A percentile compares a stretch with the other conserved stretches of the same genome.
Conservation (phyloP, 2,888 invertebrate genomes). For the Drosophila heteroneura region DNA sequence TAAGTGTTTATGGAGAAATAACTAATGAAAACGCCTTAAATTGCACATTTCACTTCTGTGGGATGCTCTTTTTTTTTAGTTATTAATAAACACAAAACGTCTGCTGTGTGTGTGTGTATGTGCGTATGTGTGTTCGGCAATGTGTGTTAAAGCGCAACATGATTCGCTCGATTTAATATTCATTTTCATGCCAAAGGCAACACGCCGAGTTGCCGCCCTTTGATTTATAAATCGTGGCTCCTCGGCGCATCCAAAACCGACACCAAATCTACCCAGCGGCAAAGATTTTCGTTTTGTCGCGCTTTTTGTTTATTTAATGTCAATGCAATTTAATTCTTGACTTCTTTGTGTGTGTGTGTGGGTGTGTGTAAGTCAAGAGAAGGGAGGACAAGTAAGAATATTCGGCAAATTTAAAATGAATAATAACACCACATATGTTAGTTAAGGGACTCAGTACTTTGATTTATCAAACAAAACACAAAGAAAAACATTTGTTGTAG, state of each 20-base stretch:
- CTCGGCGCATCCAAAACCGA: conserved; percentile 46
- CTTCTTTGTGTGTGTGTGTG: conserved; percentile 5
- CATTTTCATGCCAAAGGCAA: conserved; percentile 83
- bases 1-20: conserved; percentile 80
- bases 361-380: conserved; percentile 7
- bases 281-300: conserved; percentile 41
- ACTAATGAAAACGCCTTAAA: conserved; percentile 76
- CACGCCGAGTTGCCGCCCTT: conserved; percentile 80
- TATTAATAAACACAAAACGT: conserved; percentile 69
- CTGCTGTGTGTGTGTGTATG: conserved; percentile 20
- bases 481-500: conserved; percentile 24
- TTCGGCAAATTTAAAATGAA: conserved; percentile 44
- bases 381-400: conserved; percentile 18
- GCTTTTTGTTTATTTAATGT: conserved; percentile 68
- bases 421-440: conserved; percentile 38
- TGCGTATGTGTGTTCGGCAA: conserved; percentile 33
- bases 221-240: conserved; percentile 72
- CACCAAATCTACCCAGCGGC: conserved; percentile 28
- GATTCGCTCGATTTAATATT: conserved; percentile 84
- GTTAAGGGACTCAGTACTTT: conserved; percentile 9
- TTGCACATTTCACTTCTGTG: conserved; percentile 64
- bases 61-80: conserved; percentile 40
- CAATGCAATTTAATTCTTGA: conserved; percentile 57
- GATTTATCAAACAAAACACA: conserved; percentile 5
- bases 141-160: conserved; percentile 80